Evolutionary conservation across 2,888 invertebrate genomes (phyloP).

Genomic region (Ischnura elegans): DNA sequence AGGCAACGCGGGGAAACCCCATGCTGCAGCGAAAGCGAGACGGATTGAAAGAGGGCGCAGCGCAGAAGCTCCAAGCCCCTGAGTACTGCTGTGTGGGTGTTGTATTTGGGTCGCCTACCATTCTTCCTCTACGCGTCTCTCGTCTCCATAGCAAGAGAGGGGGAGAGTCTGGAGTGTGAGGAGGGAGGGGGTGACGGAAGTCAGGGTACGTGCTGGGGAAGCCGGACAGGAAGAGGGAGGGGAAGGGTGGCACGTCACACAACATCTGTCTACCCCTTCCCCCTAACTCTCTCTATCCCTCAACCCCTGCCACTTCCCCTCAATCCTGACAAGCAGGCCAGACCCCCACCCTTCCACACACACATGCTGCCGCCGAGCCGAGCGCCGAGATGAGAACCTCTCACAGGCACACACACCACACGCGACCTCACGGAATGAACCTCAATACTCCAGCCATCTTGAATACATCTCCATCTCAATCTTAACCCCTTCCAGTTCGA

Average conservation of each 20-base stretch:
- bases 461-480: too few relatives aligned
- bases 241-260: constrained; percentile 43
- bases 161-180: not conserved
- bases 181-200: constrained; percentile 30
- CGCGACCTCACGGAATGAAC: too few relatives aligned
- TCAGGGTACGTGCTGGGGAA: constrained; percentile 16
- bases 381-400: not conserved
- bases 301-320: not conserved
- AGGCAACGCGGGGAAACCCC: too few relatives aligned
- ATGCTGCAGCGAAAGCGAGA: too few relatives aligned
- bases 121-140: too few relatives aligned
- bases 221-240: not conserved
- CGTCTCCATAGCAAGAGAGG: not conserved
- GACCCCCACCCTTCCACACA: not conserved
- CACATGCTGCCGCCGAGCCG: not conserved
- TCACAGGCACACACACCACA: too few relatives aligned
- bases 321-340: not conserved
- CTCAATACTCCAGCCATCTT: too few relatives aligned
- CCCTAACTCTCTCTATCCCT: too few relatives aligned
- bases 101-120: not conserved
- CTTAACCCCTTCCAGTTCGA: too few relatives aligned
- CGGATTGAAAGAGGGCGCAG: not conserved
- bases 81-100: not conserved
- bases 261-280: constrained; percentile 60
- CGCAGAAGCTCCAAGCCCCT: not conserved